Evolutionary conservation across 2,888 invertebrate species (phyloP).

Genomic region (Hetaerina titia): DNA sequence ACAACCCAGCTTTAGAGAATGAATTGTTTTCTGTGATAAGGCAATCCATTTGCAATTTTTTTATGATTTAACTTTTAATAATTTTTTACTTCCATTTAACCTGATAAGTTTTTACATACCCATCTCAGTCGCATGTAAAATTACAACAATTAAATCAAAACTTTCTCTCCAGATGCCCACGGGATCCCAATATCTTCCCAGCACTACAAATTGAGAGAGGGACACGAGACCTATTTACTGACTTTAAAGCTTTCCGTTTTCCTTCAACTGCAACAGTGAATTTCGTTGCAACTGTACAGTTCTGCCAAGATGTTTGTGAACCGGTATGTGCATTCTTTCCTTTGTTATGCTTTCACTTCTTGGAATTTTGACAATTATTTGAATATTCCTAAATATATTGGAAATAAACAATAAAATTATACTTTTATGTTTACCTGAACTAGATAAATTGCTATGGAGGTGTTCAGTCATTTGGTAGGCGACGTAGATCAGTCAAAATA

Average conservation of each 20-base stretch:
- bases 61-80: neutral
- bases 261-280: conserved; percentile 77
- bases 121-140: neutral
- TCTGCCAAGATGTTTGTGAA: conserved; percentile 77
- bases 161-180: conserved; percentile 75
- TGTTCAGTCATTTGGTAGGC: conserved; percentile 75
- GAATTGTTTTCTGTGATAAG: too few species aligned
- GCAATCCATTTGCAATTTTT: too few species aligned
- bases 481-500: conserved; percentile 72
- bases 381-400: neutral
- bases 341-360: neutral
- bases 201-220: conserved; percentile 75
- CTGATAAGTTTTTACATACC: neutral
- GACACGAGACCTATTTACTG: conserved; percentile 75
- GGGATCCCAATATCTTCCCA: conserved; percentile 77
- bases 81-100: conserved; percentile 1
- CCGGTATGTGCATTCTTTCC: conserved; percentile 74
- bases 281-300: conserved; percentile 77
- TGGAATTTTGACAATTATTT: neutral
- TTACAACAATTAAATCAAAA: neutral
- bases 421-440: neutral
- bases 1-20: too few species aligned
- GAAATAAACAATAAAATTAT: neutral
- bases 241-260: conserved; percentile 78
- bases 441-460: conserved; percentile 75